Evolutionary conservation across 2,797 vertebrate species (phyloP).

Genomic region (Setipinna tenuifilis): DNA sequence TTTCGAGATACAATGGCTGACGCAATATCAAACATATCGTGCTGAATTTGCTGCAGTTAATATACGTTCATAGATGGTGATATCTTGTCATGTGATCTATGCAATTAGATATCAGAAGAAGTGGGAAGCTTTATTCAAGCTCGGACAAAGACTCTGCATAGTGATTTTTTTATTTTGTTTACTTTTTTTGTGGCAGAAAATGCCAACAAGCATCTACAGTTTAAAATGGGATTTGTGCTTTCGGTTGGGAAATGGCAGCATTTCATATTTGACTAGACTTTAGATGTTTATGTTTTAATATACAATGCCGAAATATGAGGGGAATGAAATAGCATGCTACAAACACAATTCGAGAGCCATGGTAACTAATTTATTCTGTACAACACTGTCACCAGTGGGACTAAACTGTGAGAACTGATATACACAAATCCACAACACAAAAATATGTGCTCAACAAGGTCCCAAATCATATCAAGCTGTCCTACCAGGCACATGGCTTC

Average conservation of each 20-base stretch:
- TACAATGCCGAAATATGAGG: background rate
- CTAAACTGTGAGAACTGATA: conserved; percentile 14
- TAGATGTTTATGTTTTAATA: background rate
- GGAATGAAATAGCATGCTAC: background rate
- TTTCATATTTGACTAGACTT: conserved; percentile 5
- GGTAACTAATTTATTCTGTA: background rate
- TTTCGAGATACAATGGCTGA: too few relatives aligned
- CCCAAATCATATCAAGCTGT: background rate
- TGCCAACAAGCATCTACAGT: background rate
- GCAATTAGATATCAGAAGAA: too few relatives aligned
- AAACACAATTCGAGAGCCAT: background rate
- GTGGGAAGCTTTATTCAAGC: too few relatives aligned
- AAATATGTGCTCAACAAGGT: background rate
- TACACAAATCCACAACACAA: background rate
- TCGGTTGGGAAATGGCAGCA: background rate
- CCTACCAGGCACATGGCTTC: background rate
- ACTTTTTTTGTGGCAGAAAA: background rate
- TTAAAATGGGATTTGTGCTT: background rate
- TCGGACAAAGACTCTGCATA: too few relatives aligned
- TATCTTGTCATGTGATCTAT: too few relatives aligned
- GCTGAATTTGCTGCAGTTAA: too few relatives aligned
- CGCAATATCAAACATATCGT: too few relatives aligned
- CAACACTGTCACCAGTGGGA: background rate
- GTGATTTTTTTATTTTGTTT: too few relatives aligned
- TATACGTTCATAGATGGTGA: too few relatives aligned